Percentiles rank a stretch among this genome's conserved stretches.
Evolutionary conservation across 2,888 invertebrate genomes (phyloP).

Genomic region (Parasteatoda lunata): DNA sequence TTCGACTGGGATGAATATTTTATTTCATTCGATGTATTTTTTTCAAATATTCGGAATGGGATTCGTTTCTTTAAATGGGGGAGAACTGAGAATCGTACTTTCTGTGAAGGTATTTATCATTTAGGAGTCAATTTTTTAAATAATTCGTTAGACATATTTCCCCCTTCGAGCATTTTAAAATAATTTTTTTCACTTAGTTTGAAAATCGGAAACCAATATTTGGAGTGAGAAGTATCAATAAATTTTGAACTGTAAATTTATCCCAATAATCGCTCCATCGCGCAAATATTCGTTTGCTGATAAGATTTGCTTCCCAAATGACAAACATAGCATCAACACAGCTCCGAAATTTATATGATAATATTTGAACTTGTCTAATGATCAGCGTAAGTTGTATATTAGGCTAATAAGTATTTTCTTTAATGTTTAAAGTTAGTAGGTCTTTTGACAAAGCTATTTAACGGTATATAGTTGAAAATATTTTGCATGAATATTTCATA

Average conservation of each 20-base stretch:
- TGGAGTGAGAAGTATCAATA: neutral
- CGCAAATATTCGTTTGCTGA: no score
- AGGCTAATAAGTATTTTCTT: no score
- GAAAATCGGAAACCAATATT: slow-evolving; percentile 56
- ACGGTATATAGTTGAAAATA: no score
- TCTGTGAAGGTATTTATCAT: slow-evolving; percentile 45
- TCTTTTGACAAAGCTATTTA: no score
- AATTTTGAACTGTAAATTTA: neutral
- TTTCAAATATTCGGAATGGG: slow-evolving; percentile 8
- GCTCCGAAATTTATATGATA: no score
- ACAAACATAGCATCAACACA: no score
- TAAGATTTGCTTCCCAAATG: no score
- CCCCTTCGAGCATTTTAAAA: neutral
- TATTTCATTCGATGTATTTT: slow-evolving; percentile 36
- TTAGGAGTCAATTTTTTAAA: slow-evolving; percentile 3
- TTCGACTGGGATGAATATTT: slow-evolving; percentile 37
- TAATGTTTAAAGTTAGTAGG: no score
- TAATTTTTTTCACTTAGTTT: neutral
- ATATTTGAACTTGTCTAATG: no score
- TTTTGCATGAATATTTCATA: no score
- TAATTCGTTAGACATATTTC: neutral
- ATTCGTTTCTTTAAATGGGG: slow-evolving; percentile 50
- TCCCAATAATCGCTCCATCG: slow-evolving; percentile 2
- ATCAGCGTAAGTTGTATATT: no score
- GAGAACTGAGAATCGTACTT: slow-evolving; percentile 37